phyloP scores from a whole-genome alignment of 1,140 invertebrate genomes.

The Pogonomyrmex barbatus region DNA sequence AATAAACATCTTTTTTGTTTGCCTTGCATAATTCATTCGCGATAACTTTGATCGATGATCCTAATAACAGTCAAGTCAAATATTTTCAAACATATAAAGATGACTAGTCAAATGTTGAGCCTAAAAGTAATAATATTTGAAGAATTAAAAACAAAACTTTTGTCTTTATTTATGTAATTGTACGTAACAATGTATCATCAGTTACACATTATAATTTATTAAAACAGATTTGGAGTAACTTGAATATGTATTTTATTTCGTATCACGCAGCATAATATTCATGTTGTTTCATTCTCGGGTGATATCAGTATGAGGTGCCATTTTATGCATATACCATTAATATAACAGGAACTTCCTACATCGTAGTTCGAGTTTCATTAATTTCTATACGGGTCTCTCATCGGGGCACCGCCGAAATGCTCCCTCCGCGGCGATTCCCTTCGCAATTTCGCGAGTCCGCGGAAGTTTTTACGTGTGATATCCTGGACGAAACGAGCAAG shows the following conservation, averaged over 20 bases:
- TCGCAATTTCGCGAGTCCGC: conserved; percentile 1
- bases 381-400: background rate
- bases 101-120: background rate
- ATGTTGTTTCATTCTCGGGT: background rate
- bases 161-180: background rate
- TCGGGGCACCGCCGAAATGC: background rate
- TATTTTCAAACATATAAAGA: background rate
- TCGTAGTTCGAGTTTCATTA: background rate
- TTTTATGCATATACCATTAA: background rate
- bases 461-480: conserved; percentile 31
- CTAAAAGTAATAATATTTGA: background rate
- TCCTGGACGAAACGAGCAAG: conserved; percentile 43
- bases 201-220: background rate
- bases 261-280: background rate
- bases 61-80: conserved; percentile 1
- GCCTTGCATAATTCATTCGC: background rate
- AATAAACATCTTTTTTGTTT: conserved; percentile 14
- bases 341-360: background rate
- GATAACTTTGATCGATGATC: conserved; percentile 18
- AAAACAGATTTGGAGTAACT: background rate
- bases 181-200: background rate
- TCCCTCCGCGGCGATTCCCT: background rate
- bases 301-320: background rate
- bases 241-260: background rate
- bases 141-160: background rate